Percentiles rank a stretch among this genome's conserved stretches.
Conservation (phyloP, 2,113 vertebrate genomes). For the Morone chrysops region DNA sequence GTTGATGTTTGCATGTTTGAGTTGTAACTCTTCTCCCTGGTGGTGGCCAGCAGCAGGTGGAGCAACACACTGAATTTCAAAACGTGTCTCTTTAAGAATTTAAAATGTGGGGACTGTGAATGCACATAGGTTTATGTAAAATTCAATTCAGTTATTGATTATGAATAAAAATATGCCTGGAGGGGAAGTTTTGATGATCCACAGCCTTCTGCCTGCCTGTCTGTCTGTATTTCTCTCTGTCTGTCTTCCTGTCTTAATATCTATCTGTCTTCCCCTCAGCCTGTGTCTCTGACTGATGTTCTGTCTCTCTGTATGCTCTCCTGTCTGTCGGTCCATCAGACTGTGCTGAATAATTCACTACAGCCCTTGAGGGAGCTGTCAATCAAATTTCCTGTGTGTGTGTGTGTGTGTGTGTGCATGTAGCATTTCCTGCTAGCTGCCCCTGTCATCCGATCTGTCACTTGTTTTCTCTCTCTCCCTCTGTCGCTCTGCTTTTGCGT, state of each 20-base stretch:
- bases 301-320: conserved; percentile 45
- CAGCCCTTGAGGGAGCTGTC: conserved; percentile 74
- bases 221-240: conserved; percentile 7
- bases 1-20: conserved; percentile 5
- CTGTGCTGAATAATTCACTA: conserved; percentile 73
- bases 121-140: conserved; percentile 58
- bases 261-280: not conserved
- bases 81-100: conserved; percentile 57
- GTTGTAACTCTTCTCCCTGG: not conserved
- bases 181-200: conserved; percentile 65
- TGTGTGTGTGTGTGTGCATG: conserved; percentile 41
- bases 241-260: conserved; percentile 9
- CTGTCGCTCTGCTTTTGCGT: not conserved
- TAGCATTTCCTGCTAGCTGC: conserved; percentile 49
- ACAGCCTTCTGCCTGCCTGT: conserved; percentile 23
- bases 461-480: not conserved
- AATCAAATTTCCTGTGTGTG: conserved; percentile 58
- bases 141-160: conserved; percentile 75
- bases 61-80: conserved; percentile 39
- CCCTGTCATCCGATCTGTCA: conserved; percentile 50
- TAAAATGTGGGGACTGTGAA: conserved; percentile 33
- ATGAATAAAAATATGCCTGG: conserved; percentile 63
- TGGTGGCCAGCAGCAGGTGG: conserved; percentile 11
- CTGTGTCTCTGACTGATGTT: conserved; percentile 23
- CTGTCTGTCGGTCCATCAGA: conserved; percentile 63